Percentiles rank a stretch among this genome's conserved stretches.
These are phyloP conservation scores for Stenurella melanura DNA, from an alignment of 2,888 invertebrate genomes.

Conservation along the genomic window DNA sequence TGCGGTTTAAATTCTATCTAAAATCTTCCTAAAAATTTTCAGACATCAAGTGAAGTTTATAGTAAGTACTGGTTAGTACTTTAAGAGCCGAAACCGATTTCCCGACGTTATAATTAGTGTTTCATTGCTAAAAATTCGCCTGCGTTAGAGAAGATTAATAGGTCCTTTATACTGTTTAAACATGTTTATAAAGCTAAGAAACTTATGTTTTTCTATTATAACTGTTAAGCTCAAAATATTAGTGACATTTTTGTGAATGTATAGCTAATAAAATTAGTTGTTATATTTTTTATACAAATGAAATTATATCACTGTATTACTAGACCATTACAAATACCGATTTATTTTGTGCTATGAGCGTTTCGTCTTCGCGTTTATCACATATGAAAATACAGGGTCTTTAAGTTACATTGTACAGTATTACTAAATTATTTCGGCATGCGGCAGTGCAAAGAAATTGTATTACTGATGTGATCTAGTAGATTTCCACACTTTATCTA, in stretches of 20 bases:
- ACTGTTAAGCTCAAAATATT: slow-evolving; percentile 55
- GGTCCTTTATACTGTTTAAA: slow-evolving; percentile 50
- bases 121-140: slow-evolving; percentile 50
- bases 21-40: too few relatives aligned
- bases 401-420: slow-evolving; percentile 22
- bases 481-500: slow-evolving; percentile 11
- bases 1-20: too few relatives aligned
- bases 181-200: slow-evolving; percentile 44
- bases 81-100: slow-evolving; percentile 31
- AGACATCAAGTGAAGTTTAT: not conserved
- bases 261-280: slow-evolving; percentile 58
- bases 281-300: slow-evolving; percentile 61
- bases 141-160: slow-evolving; percentile 49
- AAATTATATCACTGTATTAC: slow-evolving; percentile 46
- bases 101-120: slow-evolving; percentile 40
- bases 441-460: not conserved
- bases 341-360: not conserved
- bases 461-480: not conserved
- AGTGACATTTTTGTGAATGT: slow-evolving; percentile 53
- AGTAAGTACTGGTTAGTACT: not conserved
- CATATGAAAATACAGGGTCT: slow-evolving; percentile 22
- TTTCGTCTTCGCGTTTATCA: slow-evolving; percentile 4
- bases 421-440: slow-evolving; percentile 25
- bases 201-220: slow-evolving; percentile 47
- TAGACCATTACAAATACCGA: slow-evolving; percentile 48